phyloP scores from a whole-genome alignment of 2,113 vertebrate species.

The Xiphias gladius region DNA sequence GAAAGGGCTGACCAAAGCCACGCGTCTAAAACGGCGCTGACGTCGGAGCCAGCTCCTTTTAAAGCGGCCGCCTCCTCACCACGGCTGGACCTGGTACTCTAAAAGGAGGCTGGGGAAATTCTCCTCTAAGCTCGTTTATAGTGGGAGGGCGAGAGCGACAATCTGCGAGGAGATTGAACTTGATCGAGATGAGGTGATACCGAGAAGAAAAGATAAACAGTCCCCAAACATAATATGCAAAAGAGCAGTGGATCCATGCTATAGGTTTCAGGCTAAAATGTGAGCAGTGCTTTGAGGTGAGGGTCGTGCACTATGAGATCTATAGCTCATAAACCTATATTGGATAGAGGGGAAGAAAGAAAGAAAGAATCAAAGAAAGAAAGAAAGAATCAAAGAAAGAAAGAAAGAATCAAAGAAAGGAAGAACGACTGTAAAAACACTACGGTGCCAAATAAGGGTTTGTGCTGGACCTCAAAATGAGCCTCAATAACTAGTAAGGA shows the following conservation, averaged over 20 bases:
- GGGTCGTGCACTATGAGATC: not conserved
- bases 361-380: not conserved
- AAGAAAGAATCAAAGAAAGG: not conserved
- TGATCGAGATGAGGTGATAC: not conserved
- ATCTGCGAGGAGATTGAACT: too few relatives aligned
- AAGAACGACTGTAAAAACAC: not conserved
- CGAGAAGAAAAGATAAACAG: not conserved
- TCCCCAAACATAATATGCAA: not conserved
- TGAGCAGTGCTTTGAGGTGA: not conserved
- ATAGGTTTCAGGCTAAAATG: not conserved
- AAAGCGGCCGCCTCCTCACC: conserved; percentile 66
- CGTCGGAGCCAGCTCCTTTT: conserved; percentile 70
- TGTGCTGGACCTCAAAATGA: not conserved
- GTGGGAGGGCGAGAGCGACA: not conserved
- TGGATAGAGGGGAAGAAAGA: not conserved
- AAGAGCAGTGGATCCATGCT: not conserved
- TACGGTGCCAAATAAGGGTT: too few relatives aligned
- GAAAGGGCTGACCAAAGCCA: conserved; percentile 63
- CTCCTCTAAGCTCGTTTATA: conserved; percentile 6
- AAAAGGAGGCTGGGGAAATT: conserved; percentile 11
- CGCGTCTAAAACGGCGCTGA: conserved; percentile 74
- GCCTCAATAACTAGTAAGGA: not conserved
- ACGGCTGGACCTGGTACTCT: not conserved
- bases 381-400: not conserved
- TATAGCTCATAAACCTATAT: not conserved